Evolutionary conservation across 2,888 invertebrate species (phyloP).

Genomic region (Philaethria dido): DNA sequence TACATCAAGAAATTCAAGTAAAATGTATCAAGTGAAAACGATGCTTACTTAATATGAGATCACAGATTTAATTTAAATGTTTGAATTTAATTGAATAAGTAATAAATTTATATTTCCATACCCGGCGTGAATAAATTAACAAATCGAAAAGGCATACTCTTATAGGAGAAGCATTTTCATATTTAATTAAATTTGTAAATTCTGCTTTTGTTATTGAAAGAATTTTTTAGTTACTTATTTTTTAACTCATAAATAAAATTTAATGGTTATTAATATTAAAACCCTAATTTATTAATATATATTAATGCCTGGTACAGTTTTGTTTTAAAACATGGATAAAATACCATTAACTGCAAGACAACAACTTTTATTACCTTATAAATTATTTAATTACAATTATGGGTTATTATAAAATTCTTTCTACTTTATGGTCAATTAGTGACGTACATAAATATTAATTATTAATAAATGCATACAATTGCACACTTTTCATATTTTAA

Average conservation of each 20-base stretch:
- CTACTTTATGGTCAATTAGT: neutral
- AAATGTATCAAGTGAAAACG: no score
- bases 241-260: no score
- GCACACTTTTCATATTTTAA: neutral
- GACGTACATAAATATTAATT: neutral
- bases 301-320: no score
- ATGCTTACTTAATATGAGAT: conserved; percentile 38
- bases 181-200: no score
- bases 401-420: neutral
- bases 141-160: no score
- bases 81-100: conserved; percentile 19
- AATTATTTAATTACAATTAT: neutral
- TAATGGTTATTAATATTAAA: no score
- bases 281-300: no score
- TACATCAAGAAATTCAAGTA: neutral
- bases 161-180: no score
- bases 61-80: conserved; percentile 30
- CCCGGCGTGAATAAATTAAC: no score
- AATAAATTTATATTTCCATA: no score
- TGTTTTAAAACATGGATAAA: neutral
- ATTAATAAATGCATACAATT: conserved; percentile 12
- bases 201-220: no score
- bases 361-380: neutral
- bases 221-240: no score
- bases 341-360: neutral